Conservation (phyloP, 2,797 vertebrate genomes). For the Arnoldichthys spilopterus region DNA sequence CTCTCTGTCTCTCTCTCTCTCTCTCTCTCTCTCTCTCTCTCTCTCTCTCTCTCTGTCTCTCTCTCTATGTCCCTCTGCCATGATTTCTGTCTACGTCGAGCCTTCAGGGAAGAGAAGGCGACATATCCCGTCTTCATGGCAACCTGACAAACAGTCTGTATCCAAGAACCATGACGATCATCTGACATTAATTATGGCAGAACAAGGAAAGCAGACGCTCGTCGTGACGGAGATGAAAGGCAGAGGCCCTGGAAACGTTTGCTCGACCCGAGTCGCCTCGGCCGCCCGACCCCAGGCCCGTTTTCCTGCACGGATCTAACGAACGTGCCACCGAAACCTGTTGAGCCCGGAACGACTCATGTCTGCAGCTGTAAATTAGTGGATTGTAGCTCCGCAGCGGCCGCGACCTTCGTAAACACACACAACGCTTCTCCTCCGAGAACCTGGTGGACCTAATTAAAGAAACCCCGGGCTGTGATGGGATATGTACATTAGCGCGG, state of each 20-base stretch:
- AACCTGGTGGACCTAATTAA: conserved; percentile 36
- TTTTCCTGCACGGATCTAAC: not conserved
- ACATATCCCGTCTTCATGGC: conserved; percentile 46
- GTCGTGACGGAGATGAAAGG: conserved; percentile 21
- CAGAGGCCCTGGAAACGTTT: conserved; percentile 24
- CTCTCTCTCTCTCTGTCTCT: conserved; percentile 17
- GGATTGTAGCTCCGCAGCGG: conserved; percentile 9
- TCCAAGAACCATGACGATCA: conserved; percentile 46
- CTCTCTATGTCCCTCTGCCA: conserved; percentile 9
- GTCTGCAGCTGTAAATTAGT: not conserved
- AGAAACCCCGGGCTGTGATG: conserved; percentile 20
- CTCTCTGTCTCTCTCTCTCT: conserved; percentile 17
- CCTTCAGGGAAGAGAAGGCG: conserved; percentile 39
- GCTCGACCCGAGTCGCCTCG: too few relatives aligned
- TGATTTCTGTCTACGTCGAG: conserved; percentile 38
- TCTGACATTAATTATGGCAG: conserved; percentile 47
- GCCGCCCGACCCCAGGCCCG: too few relatives aligned
- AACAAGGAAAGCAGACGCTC: not conserved
- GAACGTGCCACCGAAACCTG: not conserved
- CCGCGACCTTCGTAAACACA: not conserved
- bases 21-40: conserved; percentile 1
- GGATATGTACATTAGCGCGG: conserved; percentile 8
- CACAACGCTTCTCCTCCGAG: not conserved
- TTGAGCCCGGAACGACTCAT: not conserved
- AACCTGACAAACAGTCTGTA: conserved; percentile 52